These are phyloP conservation scores for Machaerirhynchus nigripectus DNA, from an alignment of 2,113 vertebrate species.

Conservation along the genomic window DNA sequence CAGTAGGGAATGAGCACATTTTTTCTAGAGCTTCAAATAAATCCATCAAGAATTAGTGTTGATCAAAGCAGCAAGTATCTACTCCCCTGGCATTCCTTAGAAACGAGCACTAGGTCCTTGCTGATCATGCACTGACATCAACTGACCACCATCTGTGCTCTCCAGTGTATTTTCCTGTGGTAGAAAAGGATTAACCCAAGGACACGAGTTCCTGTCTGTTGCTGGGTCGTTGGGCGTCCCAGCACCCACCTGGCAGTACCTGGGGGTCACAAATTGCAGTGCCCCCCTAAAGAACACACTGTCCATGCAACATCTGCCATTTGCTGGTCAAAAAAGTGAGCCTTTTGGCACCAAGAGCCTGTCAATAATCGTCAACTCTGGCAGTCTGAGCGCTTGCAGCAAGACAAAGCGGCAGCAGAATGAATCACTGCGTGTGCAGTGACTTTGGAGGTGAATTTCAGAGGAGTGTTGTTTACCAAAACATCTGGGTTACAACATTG, in stretches of 20 bases:
- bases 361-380: not conserved
- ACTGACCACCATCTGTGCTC: not conserved
- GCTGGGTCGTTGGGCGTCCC: not conserved
- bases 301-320: not conserved
- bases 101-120: not conserved
- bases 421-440: not conserved
- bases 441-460: not conserved
- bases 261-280: not conserved
- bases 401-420: conserved; percentile 58
- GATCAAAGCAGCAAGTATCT: not conserved
- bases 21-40: not conserved
- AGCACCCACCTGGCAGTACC: not conserved
- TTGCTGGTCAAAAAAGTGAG: not conserved
- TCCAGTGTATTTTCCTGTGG: not conserved
- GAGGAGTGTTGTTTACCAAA: conserved; percentile 69
- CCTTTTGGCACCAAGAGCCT: not conserved
- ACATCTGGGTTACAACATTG: not conserved
- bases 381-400: conserved; percentile 50
- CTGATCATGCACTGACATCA: not conserved
- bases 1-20: not conserved
- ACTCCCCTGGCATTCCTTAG: not conserved
- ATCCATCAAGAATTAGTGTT: not conserved
- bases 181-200: not conserved
- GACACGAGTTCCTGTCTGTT: not conserved
- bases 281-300: not conserved